Evolutionary conservation across 2,888 invertebrate genomes (phyloP), one percentile per base, ranked within the genome.

Genomic region (Deilephila elpenor): DNA sequence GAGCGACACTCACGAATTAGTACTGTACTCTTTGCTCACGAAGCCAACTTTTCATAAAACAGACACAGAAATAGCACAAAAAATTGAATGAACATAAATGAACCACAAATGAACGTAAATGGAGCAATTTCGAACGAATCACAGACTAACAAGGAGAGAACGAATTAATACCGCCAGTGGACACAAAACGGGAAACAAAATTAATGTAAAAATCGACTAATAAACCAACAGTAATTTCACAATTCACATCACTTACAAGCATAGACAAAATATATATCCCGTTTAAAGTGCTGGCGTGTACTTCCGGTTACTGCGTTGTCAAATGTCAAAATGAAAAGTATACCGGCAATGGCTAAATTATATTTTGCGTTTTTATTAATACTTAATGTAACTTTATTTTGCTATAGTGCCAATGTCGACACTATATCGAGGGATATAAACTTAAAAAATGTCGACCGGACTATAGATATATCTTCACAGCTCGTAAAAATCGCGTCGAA

Each of bases 401-500:
- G 91, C 84, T 83, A 87, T 78, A 83, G 89, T 78, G 88, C 84
- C 20, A 91, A 86, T 80, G 88, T 93, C 34, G 95, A 95, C 79
- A 87, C 84, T 1, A 87, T 96, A 80, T 95, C 96, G 78, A 93
- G 95, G 77, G 96, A 96, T 78, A 84, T 97, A 77, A 94, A 95
- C 76, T 95, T 97, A 77, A 97, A 96, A 89, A 98, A 97, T 95
- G 97, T 98, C 29, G 98, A 98, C 77, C 95, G 98, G 86, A 96
- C 96, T 71, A 96, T 99, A 81, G 99, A 99, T 92, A 93, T 99
- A 78, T 96, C 98, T 7, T 97, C 98, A 8, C 99, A 99, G 91
- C 95, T 99, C 75, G 98, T 98, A 3, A 98, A 98, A 95, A 96
- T 98, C 73, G 95, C 96, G 19, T 95, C 96, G 53, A 97, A 97